phyloP scores from a whole-genome alignment of 64 coral and sea anemone genomes.

The Montipora sp. region DNA sequence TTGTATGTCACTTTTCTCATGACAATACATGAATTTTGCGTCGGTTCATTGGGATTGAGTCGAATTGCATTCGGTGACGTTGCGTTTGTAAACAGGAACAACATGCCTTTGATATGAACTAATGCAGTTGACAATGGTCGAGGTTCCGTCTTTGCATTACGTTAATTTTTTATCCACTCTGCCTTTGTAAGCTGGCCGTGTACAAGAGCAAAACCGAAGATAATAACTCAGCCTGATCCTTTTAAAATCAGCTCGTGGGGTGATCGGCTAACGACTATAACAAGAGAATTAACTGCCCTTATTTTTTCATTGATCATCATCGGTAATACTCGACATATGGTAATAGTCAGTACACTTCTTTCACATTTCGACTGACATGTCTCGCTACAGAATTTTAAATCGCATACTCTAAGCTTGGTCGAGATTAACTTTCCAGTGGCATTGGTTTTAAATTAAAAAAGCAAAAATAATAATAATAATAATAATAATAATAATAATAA shows the following conservation, averaged over 20 bases:
- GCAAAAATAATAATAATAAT: neutral
- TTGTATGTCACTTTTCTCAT: no score
- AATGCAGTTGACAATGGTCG: neutral
- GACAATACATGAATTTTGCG: no score
- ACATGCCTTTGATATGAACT: conserved; percentile 33
- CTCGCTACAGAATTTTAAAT: no score
- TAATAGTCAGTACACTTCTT: no score
- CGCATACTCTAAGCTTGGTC: no score
- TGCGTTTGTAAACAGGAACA: conserved; percentile 34
- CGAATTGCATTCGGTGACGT: neutral
- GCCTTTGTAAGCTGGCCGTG: neutral
- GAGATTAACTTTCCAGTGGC: neutral
- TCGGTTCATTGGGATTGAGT: neutral
- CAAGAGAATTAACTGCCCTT: no score
- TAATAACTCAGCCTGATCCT: neutral
- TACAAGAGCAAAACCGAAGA: neutral
- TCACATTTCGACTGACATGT: no score
- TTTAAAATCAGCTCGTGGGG: neutral
- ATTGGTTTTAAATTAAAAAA: neutral
- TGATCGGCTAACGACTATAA: neutral
- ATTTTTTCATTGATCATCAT: no score
- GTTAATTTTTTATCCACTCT: no score
- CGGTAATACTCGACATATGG: no score
- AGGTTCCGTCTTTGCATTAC: conserved; percentile 11
- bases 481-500: neutral